A percentile compares a stretch with the other conserved stretches of the same genome.
phyloP scores from a whole-genome alignment of 2,888 invertebrate genomes.

The Ceramica pisi region DNA sequence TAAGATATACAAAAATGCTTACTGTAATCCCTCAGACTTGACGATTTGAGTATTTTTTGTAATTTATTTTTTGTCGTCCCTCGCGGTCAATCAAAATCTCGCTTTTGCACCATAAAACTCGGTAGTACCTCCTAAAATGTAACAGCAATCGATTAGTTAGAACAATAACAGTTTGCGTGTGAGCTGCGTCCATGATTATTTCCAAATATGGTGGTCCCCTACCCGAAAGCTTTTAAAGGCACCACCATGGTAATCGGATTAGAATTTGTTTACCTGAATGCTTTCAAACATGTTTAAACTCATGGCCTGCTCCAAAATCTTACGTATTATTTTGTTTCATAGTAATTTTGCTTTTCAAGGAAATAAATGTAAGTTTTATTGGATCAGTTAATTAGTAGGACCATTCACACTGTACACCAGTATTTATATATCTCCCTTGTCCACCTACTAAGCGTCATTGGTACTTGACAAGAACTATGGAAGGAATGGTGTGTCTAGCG shows the following conservation, averaged over 20 bases:
- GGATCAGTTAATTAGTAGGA: not conserved
- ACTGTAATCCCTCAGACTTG: not conserved
- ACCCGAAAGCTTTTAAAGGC: constrained; percentile 3
- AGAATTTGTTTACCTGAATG: constrained; percentile 39
- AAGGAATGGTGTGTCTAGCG: constrained; percentile 32
- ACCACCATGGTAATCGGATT: constrained; percentile 28
- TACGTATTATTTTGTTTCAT: not conserved
- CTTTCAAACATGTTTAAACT: not conserved
- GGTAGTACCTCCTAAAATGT: not conserved
- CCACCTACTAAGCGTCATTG: constrained; percentile 26
- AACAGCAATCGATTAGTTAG: not conserved
- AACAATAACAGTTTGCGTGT: not conserved
- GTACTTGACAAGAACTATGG: constrained; percentile 46
- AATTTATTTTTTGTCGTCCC: not conserved
- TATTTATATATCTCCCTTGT: constrained; percentile 37
- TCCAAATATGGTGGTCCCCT: not conserved
- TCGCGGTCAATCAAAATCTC: not conserved
- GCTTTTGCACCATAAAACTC: not conserved
- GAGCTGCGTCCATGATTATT: constrained; percentile 11
- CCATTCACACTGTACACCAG: constrained; percentile 6
- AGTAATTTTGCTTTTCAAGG: not conserved
- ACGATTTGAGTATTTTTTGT: not conserved
- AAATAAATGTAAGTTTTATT: not conserved
- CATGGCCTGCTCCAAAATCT: not conserved
- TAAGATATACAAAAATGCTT: not conserved